Evolutionary conservation across 23 tunicate genomes (phyloP).

Genomic region (Ascidia mentula): DNA sequence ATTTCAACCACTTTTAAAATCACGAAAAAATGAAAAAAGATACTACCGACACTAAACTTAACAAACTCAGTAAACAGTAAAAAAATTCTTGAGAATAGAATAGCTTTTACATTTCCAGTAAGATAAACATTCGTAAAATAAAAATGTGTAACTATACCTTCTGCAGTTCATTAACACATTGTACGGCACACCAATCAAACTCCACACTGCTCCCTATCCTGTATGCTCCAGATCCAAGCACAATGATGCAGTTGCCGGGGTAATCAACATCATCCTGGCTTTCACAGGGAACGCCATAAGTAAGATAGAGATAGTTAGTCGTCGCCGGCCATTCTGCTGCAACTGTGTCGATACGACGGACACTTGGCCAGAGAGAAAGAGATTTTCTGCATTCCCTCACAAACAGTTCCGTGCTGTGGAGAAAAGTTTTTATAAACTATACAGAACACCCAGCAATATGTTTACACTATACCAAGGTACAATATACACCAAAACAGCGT

Average conservation of each 20-base stretch:
- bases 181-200: constrained; percentile 98
- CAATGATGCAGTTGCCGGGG: constrained; percentile 58
- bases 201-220: constrained; percentile 95
- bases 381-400: constrained; percentile 52
- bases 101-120: too few species aligned
- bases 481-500: too few species aligned
- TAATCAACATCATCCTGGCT: constrained; percentile 53
- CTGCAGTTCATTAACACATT: constrained; percentile 76
- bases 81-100: too few species aligned
- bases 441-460: too few species aligned
- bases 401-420: constrained; percentile 58
- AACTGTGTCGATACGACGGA: constrained; percentile 83
- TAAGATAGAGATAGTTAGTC: constrained; percentile 84
- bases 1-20: too few species aligned
- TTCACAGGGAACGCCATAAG: constrained; percentile 41
- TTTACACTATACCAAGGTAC: too few species aligned
- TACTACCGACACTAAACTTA: too few species aligned
- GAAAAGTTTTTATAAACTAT: neutral
- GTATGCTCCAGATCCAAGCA: constrained; percentile 89
- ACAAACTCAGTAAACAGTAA: too few species aligned
- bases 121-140: too few species aligned
- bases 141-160: constrained; percentile 32
- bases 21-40: too few species aligned
- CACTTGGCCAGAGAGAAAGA: constrained; percentile 36
- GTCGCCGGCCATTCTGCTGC: constrained; percentile 96